Evolutionary conservation across 2,888 invertebrate genomes (phyloP), one percentile per base, ranked within the genome.

Genomic region (Pomacea canaliculata): DNA sequence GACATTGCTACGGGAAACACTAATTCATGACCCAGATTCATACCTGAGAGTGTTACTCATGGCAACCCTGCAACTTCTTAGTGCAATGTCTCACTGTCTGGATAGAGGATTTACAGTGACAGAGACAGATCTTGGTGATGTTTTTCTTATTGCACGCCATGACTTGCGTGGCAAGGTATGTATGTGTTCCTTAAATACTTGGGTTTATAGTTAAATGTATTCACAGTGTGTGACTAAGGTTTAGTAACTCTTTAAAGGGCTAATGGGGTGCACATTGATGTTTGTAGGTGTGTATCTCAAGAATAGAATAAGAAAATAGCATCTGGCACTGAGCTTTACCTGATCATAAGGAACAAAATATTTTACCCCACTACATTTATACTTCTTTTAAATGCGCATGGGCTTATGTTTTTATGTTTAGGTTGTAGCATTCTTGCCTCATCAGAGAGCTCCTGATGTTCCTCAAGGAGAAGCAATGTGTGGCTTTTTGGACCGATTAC

Each of bases 1-100:
- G 63, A 76, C 79, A 23, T 71, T 83, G 37, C 73, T 86, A 59
- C 76, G 83, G 37, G 85, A 85, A 63, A 79, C 83, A 7, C 69
- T 83, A 59, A 83, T 82, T 51, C 81, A 81, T 49, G 85, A 85
- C 56, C 70, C 76, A 10, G 65, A 48, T 27, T 83, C 82, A 46
- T 85, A 84, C 76, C 79, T 85, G 70, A 82, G 82, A 37, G 83
- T 82, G 71, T 76, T 86, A 62, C 76, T 87, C 63, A 84, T 84
- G 73, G 83, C 82, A 63, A 79, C 85, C 49, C 78, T 86, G 49
- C 87, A 87, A 76, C 79, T 87, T 23, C 77, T 87, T 46, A 87
- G 87, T 83, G 86, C 87, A 79, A 85, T 87, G 82, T 86, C 85
- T n/a, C 85, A 87, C 76, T 87, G 87, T 70, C 77, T 87, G 27